A percentile compares a stretch with the other conserved stretches of the same genome.
Evolutionary conservation across 2,797 vertebrate species (phyloP).

Genomic region (Psittacula derbiana): DNA sequence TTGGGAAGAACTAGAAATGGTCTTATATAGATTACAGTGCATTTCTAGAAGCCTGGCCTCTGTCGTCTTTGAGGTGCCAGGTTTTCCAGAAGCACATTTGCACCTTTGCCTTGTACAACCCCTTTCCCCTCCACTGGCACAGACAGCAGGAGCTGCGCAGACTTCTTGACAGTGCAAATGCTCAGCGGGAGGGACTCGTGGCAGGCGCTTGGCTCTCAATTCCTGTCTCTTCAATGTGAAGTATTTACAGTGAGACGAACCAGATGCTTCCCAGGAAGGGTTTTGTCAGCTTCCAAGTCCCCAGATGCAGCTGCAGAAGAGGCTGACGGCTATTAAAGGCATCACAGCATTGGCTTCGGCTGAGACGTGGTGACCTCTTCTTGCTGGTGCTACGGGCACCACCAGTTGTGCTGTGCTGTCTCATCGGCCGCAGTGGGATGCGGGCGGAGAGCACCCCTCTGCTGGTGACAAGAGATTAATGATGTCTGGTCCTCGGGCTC

Average conservation of each 20-base stretch:
- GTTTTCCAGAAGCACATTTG: not conserved
- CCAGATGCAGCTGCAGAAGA: conserved; percentile 18
- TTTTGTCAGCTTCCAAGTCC: conserved; percentile 46
- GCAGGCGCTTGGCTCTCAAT: not conserved
- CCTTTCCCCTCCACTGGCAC: rapidly evolving
- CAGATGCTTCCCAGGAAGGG: conserved; percentile 50
- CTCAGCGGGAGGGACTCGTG: not conserved
- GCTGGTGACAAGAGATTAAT: conserved; percentile 24
- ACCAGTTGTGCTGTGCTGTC: not conserved
- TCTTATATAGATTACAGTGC: not conserved
- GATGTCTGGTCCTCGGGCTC: not conserved
- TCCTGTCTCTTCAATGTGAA: not conserved
- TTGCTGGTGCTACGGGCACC: rapidly evolving
- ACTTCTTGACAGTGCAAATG: not conserved
- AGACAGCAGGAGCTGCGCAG: not conserved
- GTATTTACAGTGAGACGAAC: conserved; percentile 28
- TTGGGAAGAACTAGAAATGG: not conserved
- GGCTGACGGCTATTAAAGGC: not conserved
- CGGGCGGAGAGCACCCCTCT: not conserved
- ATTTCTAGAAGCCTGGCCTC: not conserved
- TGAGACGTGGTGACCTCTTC: not conserved
- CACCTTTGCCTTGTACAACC: not conserved
- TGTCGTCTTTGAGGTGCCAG: not conserved
- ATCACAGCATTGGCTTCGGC: not conserved
- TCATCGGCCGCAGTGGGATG: not conserved